A percentile compares a stretch with the other conserved stretches of the same genome.
These are phyloP conservation scores for Sycobia sp. DNA, from an alignment of 1,140 invertebrate genomes.

Conservation along the genomic window DNA sequence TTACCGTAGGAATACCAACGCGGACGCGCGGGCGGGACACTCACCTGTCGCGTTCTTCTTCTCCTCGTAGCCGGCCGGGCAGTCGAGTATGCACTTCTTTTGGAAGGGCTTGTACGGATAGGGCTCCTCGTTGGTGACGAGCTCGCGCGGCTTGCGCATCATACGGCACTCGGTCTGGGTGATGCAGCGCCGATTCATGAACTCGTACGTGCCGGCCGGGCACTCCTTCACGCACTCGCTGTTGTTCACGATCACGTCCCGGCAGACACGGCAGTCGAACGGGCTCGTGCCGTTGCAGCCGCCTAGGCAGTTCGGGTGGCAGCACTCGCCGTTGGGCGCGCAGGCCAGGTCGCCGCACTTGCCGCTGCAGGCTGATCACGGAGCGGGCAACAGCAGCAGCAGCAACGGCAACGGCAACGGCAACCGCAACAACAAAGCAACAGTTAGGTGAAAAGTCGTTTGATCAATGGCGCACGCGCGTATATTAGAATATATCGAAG, in stretches of 20 bases:
- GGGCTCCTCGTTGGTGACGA: slow-evolving; percentile 33
- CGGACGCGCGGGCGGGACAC: no score
- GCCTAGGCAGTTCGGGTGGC: slow-evolving; percentile 80
- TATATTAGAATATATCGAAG: no score
- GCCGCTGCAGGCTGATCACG: slow-evolving; percentile 65
- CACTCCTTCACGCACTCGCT: slow-evolving; percentile 73
- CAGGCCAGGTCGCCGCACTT: slow-evolving; percentile 62
- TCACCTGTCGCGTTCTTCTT: no score
- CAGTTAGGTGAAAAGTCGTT: no score
- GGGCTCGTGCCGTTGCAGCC: slow-evolving; percentile 72
- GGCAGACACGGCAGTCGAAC: slow-evolving; percentile 78
- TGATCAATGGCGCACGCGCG: no score
- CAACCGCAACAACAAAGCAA: no score
- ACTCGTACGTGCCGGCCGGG: slow-evolving; percentile 72
- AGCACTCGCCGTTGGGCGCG: slow-evolving; percentile 70
- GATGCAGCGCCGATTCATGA: slow-evolving; percentile 77
- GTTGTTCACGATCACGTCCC: slow-evolving; percentile 66
- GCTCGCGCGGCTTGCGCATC: slow-evolving; percentile 64
- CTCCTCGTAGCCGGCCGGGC: slow-evolving; percentile 72
- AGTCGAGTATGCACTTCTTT: slow-evolving; percentile 73
- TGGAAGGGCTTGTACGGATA: slow-evolving; percentile 67
- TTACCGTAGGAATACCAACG: no score
- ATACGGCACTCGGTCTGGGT: slow-evolving; percentile 72
- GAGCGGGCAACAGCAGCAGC: no score
- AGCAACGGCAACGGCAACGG: no score